Conservation (phyloP, 2,888 invertebrate genomes). For the Heliconius charithonia region DNA sequence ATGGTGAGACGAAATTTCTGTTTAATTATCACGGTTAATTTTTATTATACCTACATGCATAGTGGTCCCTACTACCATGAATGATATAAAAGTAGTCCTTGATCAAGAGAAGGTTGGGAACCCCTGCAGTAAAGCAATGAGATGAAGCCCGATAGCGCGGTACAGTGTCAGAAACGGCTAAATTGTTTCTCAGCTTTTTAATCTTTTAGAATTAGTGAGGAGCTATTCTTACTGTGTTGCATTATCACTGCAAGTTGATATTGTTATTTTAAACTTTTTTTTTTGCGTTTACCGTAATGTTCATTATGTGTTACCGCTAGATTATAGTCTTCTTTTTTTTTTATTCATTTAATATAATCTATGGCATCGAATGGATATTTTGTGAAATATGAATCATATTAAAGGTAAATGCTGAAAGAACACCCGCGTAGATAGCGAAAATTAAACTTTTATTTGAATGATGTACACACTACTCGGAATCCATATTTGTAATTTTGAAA, state of each 20-base stretch:
- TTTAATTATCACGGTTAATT: too few species aligned
- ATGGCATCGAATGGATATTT: neutral
- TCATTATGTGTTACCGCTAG: constrained; percentile 39
- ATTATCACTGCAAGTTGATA: constrained; percentile 41
- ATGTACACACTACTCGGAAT: neutral
- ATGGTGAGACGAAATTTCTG: too few species aligned
- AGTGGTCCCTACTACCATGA: too few species aligned
- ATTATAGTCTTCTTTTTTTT: constrained; percentile 29
- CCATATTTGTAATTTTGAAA: neutral
- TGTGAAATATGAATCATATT: neutral
- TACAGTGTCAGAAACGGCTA: constrained; percentile 42
- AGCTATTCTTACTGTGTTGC: constrained; percentile 38
- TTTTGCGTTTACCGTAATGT: constrained; percentile 41
- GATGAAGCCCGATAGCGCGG: constrained; percentile 38
- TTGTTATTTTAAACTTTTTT: constrained; percentile 26
- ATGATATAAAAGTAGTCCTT: too few species aligned
- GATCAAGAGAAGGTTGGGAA: too few species aligned
- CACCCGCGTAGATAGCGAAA: neutral
- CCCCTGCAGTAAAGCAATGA: constrained; percentile 60
- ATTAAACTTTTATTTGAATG: neutral
- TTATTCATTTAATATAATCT: neutral
- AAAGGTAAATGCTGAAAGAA: neutral
- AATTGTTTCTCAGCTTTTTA: constrained; percentile 46
- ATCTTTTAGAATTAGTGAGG: constrained; percentile 43
- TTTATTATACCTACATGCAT: too few species aligned